Evolutionary conservation across 2,888 invertebrate genomes (phyloP), one percentile per base, ranked within the genome.

Genomic region (Arrhopalites spinosus): DNA sequence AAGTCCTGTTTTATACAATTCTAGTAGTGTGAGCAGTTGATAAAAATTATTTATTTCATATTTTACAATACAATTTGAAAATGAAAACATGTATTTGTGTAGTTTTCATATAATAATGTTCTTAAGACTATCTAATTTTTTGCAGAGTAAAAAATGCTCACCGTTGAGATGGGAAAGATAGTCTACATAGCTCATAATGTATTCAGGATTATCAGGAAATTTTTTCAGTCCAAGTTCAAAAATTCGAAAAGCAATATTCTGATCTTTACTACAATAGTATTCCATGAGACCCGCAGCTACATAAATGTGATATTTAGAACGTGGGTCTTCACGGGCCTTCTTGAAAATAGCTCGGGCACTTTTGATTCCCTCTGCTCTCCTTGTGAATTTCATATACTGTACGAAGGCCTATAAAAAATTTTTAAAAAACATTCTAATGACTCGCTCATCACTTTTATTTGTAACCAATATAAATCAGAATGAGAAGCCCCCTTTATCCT

Each of bases 231-330:
- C 99, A 73, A 99, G 88, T 86, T 99, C 98, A 87, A 99, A 99
- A 82, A 98, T 96, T 77, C 96, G 89, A 86, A 96, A 96, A 0
- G 97, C 97, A 74, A 98, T 95, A 85, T 95, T 95, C 86, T 96
- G 95, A 86, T 98, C 97, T 86, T 99, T 99, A 53, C 95, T 96
- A 85, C 98, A 98, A 85, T 98, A 98, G 86, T 98, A 99, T 86
- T 99, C 99, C 98, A 99, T 98, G 0, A 98, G 88, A 0, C 99
- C 98, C 0, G 98, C 97, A 0, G 97, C 93, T 0, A 98, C 96
- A 86, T 94, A 99, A 61, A 98, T 93, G 86, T 99, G 97, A 86
- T 94, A 95, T 1, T 91, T 91, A 0, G 92, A 91, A 23, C 89
- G 84, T 2, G 88, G 86, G 85, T 99, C 98, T 85, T 98, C 98